Evolutionary conservation across 2,888 invertebrate species (phyloP).

Genomic region (Drosophila bunnanda): DNA sequence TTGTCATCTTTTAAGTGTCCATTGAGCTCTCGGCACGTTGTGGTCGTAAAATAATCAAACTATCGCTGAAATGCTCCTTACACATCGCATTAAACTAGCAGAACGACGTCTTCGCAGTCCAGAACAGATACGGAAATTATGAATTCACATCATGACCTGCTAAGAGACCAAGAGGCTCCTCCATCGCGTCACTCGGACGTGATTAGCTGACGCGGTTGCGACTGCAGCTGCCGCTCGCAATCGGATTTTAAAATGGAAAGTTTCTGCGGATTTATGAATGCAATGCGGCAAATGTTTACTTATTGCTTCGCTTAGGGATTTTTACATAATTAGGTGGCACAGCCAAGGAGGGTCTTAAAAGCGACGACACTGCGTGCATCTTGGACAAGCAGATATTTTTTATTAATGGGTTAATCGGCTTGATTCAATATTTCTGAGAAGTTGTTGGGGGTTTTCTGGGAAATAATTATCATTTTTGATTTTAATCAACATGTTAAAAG

Average conservation of each 20-base stretch:
- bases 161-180: constrained; percentile 25
- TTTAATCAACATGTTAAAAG: not conserved
- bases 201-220: constrained; percentile 39
- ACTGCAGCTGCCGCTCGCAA: constrained; percentile 24
- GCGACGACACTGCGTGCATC: not conserved
- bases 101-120: constrained; percentile 15
- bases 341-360: not conserved
- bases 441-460: not conserved
- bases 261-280: constrained; percentile 40
- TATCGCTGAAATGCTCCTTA: constrained; percentile 66
- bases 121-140: constrained; percentile 47
- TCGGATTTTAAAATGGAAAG: constrained; percentile 40
- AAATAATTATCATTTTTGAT: too few species aligned
- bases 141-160: constrained; percentile 64
- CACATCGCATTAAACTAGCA: constrained; percentile 58
- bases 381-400: not conserved
- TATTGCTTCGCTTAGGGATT: constrained; percentile 6
- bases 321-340: constrained; percentile 28
- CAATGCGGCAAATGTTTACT: constrained; percentile 12
- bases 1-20: constrained; percentile 24
- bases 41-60: constrained; percentile 70
- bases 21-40: constrained; percentile 64
- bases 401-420: not conserved
- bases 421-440: not conserved
- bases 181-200: constrained; percentile 30